A percentile compares a stretch with the other conserved stretches of the same genome.
These are phyloP conservation scores for Amblyteles armatorius DNA, from an alignment of 2,888 invertebrate species.

Conservation along the genomic window DNA sequence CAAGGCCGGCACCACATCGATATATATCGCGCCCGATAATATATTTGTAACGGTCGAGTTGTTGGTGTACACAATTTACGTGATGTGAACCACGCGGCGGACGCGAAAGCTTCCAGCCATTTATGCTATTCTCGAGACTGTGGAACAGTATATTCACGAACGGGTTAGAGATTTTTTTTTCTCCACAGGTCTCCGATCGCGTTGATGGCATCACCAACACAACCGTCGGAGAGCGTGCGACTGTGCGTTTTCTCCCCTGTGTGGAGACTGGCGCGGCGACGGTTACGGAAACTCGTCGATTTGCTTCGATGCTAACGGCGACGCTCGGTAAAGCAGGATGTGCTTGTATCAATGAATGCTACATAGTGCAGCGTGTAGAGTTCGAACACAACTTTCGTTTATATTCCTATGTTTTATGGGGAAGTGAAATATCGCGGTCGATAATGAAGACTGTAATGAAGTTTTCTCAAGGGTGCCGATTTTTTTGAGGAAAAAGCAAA, in stretches of 20 bases:
- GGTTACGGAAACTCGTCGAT: background rate
- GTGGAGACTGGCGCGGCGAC: background rate
- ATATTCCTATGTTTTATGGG: no score
- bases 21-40: slow-evolving; percentile 12
- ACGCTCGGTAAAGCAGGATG: slow-evolving; percentile 38
- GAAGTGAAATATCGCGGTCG: no score
- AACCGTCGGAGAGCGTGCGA: background rate
- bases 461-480: no score
- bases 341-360: background rate
- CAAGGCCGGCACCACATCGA: slow-evolving; percentile 47
- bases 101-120: slow-evolving; percentile 71
- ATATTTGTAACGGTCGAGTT: slow-evolving; percentile 20
- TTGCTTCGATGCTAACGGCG: slow-evolving; percentile 7
- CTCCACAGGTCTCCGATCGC: slow-evolving; percentile 50
- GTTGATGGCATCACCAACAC: slow-evolving; percentile 43
- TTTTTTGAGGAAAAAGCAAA: no score
- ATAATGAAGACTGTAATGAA: no score
- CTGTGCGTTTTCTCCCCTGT: background rate
- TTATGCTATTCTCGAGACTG: slow-evolving; percentile 40
- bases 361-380: background rate
- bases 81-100: slow-evolving; percentile 75
- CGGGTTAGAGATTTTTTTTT: slow-evolving; percentile 61
- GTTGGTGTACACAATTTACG: slow-evolving; percentile 65
- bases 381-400: background rate
- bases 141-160: slow-evolving; percentile 60